These are phyloP conservation scores for Cossypha dichroa DNA, from an alignment of 2,797 vertebrate genomes.

Conservation along the genomic window DNA sequence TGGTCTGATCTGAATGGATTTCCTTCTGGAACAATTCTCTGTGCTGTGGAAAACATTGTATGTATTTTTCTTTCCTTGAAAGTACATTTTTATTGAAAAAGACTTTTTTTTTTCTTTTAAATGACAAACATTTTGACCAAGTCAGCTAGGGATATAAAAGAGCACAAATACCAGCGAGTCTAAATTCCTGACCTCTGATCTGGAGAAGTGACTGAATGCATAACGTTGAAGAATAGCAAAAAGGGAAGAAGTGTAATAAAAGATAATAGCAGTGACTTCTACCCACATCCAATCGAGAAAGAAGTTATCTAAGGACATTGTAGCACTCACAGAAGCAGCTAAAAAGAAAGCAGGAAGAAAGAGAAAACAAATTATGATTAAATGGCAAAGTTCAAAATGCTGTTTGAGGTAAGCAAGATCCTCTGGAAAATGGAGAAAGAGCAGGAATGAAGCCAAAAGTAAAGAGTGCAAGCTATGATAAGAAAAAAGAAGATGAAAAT, in stretches of 20 bases:
- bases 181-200: slow-evolving; percentile 47
- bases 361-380: slow-evolving; percentile 38
- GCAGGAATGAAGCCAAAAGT: slow-evolving; percentile 19
- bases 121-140: neutral
- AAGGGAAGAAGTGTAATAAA: slow-evolving; percentile 27
- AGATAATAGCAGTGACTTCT: slow-evolving; percentile 46
- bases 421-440: slow-evolving; percentile 26
- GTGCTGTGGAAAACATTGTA: neutral
- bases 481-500: slow-evolving; percentile 11
- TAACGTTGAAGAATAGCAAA: slow-evolving; percentile 26
- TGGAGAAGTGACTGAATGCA: slow-evolving; percentile 7
- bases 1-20: neutral
- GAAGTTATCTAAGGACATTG: slow-evolving; percentile 47
- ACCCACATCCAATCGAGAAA: neutral
- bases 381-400: neutral
- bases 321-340: neutral
- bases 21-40: neutral
- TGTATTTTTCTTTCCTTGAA: neutral
- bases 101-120: neutral
- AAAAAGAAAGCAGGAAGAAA: slow-evolving; percentile 22
- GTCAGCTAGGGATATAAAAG: neutral
- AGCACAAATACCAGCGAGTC: neutral
- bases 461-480: slow-evolving; percentile 40
- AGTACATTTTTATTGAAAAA: neutral
- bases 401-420: slow-evolving; percentile 30